phyloP scores from a whole-genome alignment of 2,113 vertebrate species.

The Zingel zingel region DNA sequence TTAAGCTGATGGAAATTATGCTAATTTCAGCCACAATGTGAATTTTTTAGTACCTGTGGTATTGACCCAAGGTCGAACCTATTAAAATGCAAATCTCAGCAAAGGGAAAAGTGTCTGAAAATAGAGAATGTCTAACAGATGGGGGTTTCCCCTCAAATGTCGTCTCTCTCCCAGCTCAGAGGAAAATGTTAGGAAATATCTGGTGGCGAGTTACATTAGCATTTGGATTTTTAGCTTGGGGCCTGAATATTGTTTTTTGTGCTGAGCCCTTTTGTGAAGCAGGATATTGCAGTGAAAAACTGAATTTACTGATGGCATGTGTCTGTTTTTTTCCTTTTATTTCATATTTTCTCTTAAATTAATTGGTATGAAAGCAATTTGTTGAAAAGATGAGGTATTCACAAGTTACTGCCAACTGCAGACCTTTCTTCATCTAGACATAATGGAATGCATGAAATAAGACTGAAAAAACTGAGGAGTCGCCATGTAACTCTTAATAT shows the following conservation, averaged over 20 bases:
- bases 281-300: conserved; percentile 53
- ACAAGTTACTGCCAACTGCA: not conserved
- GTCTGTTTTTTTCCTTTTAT: not conserved
- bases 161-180: conserved; percentile 49
- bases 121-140: conserved; percentile 65
- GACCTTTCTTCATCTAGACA: not conserved
- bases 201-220: conserved; percentile 19
- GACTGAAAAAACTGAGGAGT: not conserved
- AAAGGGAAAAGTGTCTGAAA: conserved; percentile 80
- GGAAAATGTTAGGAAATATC: conserved; percentile 35
- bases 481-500: not conserved
- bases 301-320: conserved; percentile 37
- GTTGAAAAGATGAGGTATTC: not conserved
- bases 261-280: conserved; percentile 35
- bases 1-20: conserved; percentile 87
- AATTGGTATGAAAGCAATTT: not conserved
- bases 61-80: conserved; percentile 84
- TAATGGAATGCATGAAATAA: not conserved
- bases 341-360: not conserved
- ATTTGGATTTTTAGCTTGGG: conserved; percentile 44
- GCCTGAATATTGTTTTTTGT: conserved; percentile 51
- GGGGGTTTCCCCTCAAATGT: conserved; percentile 65
- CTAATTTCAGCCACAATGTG: conserved; percentile 82
- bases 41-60: conserved; percentile 84
- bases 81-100: conserved; percentile 89